Conservation (phyloP, 1,140 invertebrate genomes). For the Leptestheria dahalacensis region DNA sequence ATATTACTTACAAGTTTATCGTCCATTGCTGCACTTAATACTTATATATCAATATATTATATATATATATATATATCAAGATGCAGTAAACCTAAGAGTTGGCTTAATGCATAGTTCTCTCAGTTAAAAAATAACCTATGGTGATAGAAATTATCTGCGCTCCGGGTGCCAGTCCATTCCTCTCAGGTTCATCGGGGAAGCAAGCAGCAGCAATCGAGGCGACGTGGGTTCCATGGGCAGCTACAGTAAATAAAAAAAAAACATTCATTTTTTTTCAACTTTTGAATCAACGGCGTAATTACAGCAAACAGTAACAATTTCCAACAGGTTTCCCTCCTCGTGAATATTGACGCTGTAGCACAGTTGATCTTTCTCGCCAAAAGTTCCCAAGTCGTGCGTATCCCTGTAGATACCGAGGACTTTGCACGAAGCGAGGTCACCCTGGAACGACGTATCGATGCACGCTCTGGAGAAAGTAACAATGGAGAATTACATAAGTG, state of each 20-base stretch:
- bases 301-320: conserved; percentile 88
- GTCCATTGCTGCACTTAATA: too few relatives aligned
- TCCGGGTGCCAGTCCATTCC: conserved; percentile 90
- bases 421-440: conserved; percentile 56
- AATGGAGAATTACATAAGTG: too few relatives aligned
- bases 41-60: too few relatives aligned
- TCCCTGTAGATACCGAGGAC: conserved; percentile 70
- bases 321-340: conserved; percentile 76
- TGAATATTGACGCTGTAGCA: conserved; percentile 87
- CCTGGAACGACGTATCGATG: conserved; percentile 69
- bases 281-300: conserved; percentile 35
- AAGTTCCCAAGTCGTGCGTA: conserved; percentile 59
- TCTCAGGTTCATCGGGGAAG: conserved; percentile 75
- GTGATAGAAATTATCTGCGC: conserved; percentile 87
- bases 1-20: too few relatives aligned
- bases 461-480: conserved; percentile 46
- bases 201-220: conserved; percentile 84
- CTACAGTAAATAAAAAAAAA: conserved; percentile 34
- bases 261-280: too few relatives aligned
- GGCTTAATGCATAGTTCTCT: too few relatives aligned
- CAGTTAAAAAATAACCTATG: conserved; percentile 43
- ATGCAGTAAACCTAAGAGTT: too few relatives aligned
- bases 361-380: conserved; percentile 62
- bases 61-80: too few relatives aligned
- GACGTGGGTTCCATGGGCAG: conserved; percentile 91